Conservation (phyloP, 2,888 invertebrate genomes). For the Alentia gelatinosa region DNA sequence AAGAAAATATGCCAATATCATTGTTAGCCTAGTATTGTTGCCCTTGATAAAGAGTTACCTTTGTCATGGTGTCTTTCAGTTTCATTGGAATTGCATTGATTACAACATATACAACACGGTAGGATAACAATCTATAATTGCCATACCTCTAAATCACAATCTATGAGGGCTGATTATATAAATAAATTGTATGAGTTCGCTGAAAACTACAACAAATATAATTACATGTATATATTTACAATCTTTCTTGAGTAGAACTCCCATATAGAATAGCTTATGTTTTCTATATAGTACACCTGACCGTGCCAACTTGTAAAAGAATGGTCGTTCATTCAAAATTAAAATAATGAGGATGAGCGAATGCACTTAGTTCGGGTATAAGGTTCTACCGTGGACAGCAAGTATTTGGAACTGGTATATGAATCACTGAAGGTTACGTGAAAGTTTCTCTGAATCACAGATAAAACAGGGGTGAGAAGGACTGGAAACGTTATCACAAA, state of each 20-base stretch:
- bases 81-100: neutral
- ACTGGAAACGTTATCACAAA: neutral
- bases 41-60: neutral
- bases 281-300: neutral
- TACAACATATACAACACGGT: neutral
- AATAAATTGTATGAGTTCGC: neutral
- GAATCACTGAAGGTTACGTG: neutral
- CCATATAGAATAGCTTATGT: neutral
- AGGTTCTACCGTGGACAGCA: neutral
- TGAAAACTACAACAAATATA: neutral
- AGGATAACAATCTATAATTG: neutral
- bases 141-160: neutral
- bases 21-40: neutral
- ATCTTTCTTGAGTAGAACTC: neutral
- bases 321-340: neutral
- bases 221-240: neutral
- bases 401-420: neutral
- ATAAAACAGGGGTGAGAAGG: neutral
- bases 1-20: too few species aligned
- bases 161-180: neutral
- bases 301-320: neutral
- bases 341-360: neutral
- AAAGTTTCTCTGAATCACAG: slow-evolving; percentile 11
- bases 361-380: neutral
- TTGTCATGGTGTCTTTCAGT: neutral